phyloP scores from a whole-genome alignment of 2,888 invertebrate species.

The Antheraea assamensis region DNA sequence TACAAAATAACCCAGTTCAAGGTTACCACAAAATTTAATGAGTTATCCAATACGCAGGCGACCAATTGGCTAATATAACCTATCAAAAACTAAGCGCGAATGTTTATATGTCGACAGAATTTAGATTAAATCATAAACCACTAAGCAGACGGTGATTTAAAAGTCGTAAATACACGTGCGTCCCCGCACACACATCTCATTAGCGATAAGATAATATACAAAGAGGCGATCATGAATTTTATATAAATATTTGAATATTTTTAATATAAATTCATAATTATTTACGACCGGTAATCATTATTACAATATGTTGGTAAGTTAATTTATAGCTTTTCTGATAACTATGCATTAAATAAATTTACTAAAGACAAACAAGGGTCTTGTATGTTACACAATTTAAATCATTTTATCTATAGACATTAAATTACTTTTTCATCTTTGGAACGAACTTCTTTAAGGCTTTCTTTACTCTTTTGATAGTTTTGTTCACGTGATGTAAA shows the following conservation, averaged over 20 bases:
- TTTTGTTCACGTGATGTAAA: no score
- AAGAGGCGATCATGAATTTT: not conserved
- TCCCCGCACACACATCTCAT: not conserved
- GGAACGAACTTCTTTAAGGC: no score
- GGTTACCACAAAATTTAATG: not conserved
- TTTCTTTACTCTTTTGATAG: no score
- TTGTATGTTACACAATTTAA: not conserved
- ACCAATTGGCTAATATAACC: not conserved
- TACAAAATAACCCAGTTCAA: not conserved
- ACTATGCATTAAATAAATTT: not conserved
- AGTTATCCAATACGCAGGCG: not conserved
- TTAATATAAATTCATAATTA: not conserved
- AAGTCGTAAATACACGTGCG: not conserved
- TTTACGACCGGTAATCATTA: not conserved
- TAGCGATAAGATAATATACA: not conserved
- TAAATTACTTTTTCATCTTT: no score
- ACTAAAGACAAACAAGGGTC: not conserved
- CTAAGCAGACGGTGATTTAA: not conserved
- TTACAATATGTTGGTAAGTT: not conserved
- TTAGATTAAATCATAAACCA: not conserved
- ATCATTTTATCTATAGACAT: no score
- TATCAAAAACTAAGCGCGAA: not conserved
- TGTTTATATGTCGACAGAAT: not conserved
- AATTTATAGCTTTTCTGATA: not conserved
- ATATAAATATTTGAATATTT: slow-evolving; percentile 6